Evolutionary conservation across 1,140 invertebrate genomes (phyloP), one percentile per base, ranked within the genome.

Genomic region (Ladona fulva): DNA sequence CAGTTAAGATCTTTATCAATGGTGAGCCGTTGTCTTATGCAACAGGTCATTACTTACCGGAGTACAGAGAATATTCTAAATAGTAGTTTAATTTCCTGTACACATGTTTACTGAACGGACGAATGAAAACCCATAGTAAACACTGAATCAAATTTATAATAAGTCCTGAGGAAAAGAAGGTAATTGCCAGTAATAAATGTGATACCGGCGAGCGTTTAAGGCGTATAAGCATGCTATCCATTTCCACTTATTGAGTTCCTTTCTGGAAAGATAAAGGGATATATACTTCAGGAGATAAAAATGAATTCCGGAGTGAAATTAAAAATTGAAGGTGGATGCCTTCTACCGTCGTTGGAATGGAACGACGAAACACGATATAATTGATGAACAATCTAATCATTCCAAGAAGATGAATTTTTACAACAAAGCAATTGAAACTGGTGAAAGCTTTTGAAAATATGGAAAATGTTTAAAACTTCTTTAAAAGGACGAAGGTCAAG

Each of bases 11-110:
- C 52, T 19, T 77, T 66, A 25, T 10, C 1, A 42, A 6, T 1
- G 24, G 29, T 19, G 5, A 19, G 24, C 37, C 16, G 24, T 3
- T 25, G 24, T 10, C 8, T 22, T 5, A 25, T 5, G 29, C 24
- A 75, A 25, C 74, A 42, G 74, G 78, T 77, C 73, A 80, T 82
- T 86, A 95, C 95, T 95, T 91, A 97, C 95, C 94, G 85, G 91
- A 90, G 88, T 96, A 95, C 81, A 95, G 90, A 79, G 92, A 92
- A 83, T 96, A 97, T 80, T 92, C 93, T 78, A 97, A 86, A 86
- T 96, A 96, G 84, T 95, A 96, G 86, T 96, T 97, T 75, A 98
- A 89, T 86, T 94, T 93, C 82, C 96, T 91, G 85, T 94, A 98
- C 52, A 94, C 85, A 80, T 85, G 84, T 84, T 91, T 92, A 82